phyloP scores from a whole-genome alignment of 2,113 vertebrate species.

The Hydrolagus affinis region DNA sequence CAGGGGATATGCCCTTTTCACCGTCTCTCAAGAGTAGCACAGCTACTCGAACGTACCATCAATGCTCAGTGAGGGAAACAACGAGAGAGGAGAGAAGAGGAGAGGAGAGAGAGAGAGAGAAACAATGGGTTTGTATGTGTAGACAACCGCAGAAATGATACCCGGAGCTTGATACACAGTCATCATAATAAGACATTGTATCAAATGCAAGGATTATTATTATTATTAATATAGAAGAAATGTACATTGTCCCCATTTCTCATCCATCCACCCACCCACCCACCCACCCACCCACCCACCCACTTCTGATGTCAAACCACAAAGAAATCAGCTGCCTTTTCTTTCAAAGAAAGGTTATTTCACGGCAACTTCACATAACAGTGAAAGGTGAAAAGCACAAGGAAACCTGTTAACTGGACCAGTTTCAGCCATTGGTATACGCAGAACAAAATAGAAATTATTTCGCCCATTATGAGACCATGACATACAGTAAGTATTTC shows the following conservation, averaged over 20 bases:
- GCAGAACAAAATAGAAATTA: conserved; percentile 8
- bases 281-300: background rate
- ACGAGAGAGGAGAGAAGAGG: conserved; percentile 20
- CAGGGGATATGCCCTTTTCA: conserved; percentile 18
- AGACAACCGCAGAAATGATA: background rate
- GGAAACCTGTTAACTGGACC: background rate
- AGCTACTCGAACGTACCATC: conserved; percentile 5
- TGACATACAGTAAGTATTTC: background rate
- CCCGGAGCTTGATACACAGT: background rate
- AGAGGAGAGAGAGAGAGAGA: conserved; percentile 2
- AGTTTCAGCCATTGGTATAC: background rate
- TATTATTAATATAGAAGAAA: no score
- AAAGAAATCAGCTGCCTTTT: background rate
- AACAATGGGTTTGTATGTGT: background rate
- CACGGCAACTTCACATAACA: background rate
- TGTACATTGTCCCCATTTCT: background rate
- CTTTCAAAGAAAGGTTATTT: no score
- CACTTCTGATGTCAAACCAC: background rate
- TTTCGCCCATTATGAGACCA: background rate
- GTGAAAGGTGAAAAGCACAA: background rate
- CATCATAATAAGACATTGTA: background rate
- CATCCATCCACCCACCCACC: conserved; percentile 10
- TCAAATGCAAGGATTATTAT: background rate
- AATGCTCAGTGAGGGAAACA: background rate
- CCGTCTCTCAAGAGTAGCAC: background rate